Conservation (phyloP, 2,888 invertebrate species). For the Crocallis elinguaria region DNA sequence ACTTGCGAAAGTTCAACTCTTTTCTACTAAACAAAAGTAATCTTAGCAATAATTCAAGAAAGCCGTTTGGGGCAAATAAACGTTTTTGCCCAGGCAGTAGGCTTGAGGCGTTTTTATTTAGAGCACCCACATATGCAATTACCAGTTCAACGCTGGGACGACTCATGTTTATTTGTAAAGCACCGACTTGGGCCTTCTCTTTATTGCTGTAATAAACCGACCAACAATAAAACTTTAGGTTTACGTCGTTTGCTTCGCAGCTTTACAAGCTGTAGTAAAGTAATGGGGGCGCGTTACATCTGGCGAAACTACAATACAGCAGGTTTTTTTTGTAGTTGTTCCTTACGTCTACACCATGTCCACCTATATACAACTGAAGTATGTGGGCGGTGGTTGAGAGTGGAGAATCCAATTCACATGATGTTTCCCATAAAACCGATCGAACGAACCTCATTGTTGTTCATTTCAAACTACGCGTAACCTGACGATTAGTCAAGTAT, state of each 20-base stretch:
- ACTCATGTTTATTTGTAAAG: slow-evolving; percentile 55
- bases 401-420: too few species aligned
- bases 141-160: slow-evolving; percentile 40
- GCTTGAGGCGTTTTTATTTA: slow-evolving; percentile 38
- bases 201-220: slow-evolving; percentile 62
- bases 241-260: slow-evolving; percentile 48
- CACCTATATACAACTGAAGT: too few species aligned
- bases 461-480: too few species aligned
- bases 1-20: slow-evolving; percentile 33
- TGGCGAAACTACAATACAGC: slow-evolving; percentile 27
- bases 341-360: too few species aligned
- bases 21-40: slow-evolving; percentile 35
- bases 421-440: too few species aligned
- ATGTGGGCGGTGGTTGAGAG: too few species aligned
- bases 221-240: slow-evolving; percentile 63
- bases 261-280: slow-evolving; percentile 43
- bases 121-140: slow-evolving; percentile 48
- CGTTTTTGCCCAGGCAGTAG: slow-evolving; percentile 16
- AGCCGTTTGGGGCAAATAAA: slow-evolving; percentile 31
- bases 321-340: slow-evolving; percentile 17
- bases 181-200: slow-evolving; percentile 48
- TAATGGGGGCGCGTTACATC: slow-evolving; percentile 38
- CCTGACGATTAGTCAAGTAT: too few species aligned
- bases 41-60: slow-evolving; percentile 34
- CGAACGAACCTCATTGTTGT: too few species aligned